Conservation (phyloP, 1,140 invertebrate species). For the Lasioglossum albipes region DNA sequence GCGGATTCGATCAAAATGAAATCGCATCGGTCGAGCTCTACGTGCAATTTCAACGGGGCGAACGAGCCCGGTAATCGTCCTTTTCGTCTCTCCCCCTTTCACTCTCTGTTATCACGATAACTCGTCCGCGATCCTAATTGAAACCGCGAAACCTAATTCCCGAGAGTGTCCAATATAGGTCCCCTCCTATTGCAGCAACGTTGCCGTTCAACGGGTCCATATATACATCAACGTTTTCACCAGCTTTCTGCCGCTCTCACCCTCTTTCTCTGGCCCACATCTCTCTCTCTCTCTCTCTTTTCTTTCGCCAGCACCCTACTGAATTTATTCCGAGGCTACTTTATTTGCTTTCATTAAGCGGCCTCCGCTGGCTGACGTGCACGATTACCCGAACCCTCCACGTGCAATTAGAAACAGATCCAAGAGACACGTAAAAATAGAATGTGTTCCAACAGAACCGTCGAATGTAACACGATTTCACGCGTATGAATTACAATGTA, state of each 20-base stretch:
- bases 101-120: constrained; percentile 43
- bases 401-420: constrained; percentile 42
- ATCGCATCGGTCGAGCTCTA: constrained; percentile 20
- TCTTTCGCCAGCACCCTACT: constrained; percentile 5
- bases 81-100: constrained; percentile 19
- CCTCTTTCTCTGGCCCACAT: too few species aligned
- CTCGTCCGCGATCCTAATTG: constrained; percentile 52
- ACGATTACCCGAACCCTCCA: constrained; percentile 31
- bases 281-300: not conserved
- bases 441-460: not conserved
- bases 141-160: constrained; percentile 53
- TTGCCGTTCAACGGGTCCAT: constrained; percentile 44
- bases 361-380: constrained; percentile 30
- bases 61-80: constrained; percentile 6
- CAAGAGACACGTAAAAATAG: constrained; percentile 29
- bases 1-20: constrained; percentile 34
- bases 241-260: not conserved
- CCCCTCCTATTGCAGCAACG: constrained; percentile 10
- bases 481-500: constrained; percentile 1
- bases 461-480: not conserved
- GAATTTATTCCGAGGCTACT: constrained; percentile 45
- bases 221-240: constrained; percentile 50
- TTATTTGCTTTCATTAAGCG: constrained; percentile 51
- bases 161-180: constrained; percentile 52
- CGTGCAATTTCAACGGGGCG: constrained; percentile 30